Evolutionary conservation across 1,140 invertebrate genomes (phyloP).

Genomic region (Drosophila mojavensis): DNA sequence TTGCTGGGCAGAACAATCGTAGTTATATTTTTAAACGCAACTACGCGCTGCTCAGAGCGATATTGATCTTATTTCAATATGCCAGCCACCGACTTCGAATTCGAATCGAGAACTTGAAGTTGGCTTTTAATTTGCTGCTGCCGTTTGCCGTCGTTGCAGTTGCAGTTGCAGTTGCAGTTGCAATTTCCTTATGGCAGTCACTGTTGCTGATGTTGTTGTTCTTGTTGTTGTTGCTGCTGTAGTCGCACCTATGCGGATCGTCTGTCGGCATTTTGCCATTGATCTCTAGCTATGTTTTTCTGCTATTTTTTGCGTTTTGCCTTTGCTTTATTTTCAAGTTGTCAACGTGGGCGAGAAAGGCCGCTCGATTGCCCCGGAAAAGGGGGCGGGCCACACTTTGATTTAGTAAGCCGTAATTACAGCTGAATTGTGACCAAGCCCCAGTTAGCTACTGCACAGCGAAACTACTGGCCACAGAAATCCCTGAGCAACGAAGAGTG

Average conservation of each 20-base stretch:
- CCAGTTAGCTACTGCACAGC: constrained; percentile 32
- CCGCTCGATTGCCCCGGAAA: not conserved
- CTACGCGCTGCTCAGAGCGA: constrained; percentile 75
- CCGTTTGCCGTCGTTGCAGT: constrained; percentile 22
- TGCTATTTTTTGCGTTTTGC: not conserved
- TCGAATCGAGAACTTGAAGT: constrained; percentile 21
- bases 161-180: constrained; percentile 41
- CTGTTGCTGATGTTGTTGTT: constrained; percentile 11
- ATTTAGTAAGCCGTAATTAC: constrained; percentile 55
- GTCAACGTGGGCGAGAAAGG: constrained; percentile 51
- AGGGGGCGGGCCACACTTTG: constrained; percentile 24
- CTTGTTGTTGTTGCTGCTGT: constrained; percentile 30
- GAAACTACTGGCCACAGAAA: not conserved
- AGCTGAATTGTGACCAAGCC: constrained; percentile 27
- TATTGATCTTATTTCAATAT: constrained; percentile 83
- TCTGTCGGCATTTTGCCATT: constrained; percentile 48
- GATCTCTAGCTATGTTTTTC: constrained; percentile 39
- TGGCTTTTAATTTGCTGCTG: constrained; percentile 73
- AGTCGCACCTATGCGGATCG: constrained; percentile 37
- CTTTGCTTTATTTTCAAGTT: constrained; percentile 32
- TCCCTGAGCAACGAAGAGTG: not conserved
- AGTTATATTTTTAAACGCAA: constrained; percentile 77
- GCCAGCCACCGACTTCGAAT: constrained; percentile 44
- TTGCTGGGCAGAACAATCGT: constrained; percentile 63
- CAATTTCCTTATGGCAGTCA: too few species aligned